phyloP scores from a whole-genome alignment of 2,888 invertebrate species.

The Leucoma salicis region DNA sequence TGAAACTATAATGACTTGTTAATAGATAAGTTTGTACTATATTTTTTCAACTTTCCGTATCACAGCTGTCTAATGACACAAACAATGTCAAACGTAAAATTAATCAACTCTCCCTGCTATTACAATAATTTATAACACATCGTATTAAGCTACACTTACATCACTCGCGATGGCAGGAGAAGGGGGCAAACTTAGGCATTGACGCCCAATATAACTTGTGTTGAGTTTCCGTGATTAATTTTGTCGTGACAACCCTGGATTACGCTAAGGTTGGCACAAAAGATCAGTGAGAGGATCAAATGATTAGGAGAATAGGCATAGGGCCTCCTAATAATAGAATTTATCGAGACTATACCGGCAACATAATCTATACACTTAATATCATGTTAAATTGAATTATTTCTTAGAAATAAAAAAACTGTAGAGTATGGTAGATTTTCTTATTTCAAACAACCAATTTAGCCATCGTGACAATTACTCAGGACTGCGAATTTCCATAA shows the following conservation, averaged over 20 bases:
- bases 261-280: not conserved
- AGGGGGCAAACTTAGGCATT: conserved; percentile 28
- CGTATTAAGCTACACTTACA: conserved; percentile 29
- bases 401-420: no score
- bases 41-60: conserved; percentile 9
- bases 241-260: conserved; percentile 23
- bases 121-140: conserved; percentile 36
- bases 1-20: no score
- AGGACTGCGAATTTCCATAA: no score
- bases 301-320: no score
- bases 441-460: no score
- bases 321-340: no score
- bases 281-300: not conserved
- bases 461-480: no score
- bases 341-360: no score
- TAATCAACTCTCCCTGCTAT: conserved; percentile 27
- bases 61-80: conserved; percentile 15
- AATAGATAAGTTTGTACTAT: no score
- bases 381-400: no score
- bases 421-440: no score
- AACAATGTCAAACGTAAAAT: conserved; percentile 21
- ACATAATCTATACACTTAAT: no score
- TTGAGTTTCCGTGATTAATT: conserved; percentile 26
- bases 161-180: conserved; percentile 10
- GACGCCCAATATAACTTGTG: conserved; percentile 34